Evolutionary conservation across 1,140 invertebrate species (phyloP), one percentile per base, ranked within the genome.

Genomic region (Chrysopa pallens): DNA sequence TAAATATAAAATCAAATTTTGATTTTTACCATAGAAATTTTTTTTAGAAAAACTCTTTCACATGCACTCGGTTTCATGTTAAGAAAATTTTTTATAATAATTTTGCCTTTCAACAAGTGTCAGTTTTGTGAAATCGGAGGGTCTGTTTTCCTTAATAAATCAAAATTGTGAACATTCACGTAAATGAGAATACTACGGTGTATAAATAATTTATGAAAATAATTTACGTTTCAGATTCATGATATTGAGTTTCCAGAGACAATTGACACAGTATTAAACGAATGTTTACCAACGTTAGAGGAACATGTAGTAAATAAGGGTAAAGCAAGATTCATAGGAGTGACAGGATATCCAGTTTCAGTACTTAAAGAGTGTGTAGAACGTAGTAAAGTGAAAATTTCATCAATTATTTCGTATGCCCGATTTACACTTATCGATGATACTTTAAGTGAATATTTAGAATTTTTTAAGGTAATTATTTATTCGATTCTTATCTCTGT

Each of bases 231-330:
- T 58, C 58, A 94, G 84, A 72, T 92, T 28, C 90, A 95, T 54
- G 91, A 96, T 55, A 68, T 88, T 38, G 90, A 94, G 56, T 95
- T 92, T 61, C 82, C 83, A 2, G 70, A 76, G n/a, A 74, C 70
- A 44, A 55, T 80, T 4, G 76, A 89, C 28, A 64, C 84, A 28
- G 69, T 96, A 6, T 49, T 92, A 4, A 81, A 84, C 28, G 85
- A 94, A 67, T 91, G 88, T 0, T 53, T 95, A 29, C 89, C 89
- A 17, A 74, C 78, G 8, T 55, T 94, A 12, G 73, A 83, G 46
- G 73, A 83, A 46, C 70, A 73, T 52, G 64, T 84, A 11, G 76
- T 82, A 11, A 65, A 74, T 9, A 67, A 76, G 36, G 84, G 85
- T 13, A 91, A 89, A 62, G 81, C 80, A 0, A 73, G 67, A 46